phyloP scores from a whole-genome alignment of 1,140 invertebrate species.

The Pygmarrhopalites habei region DNA sequence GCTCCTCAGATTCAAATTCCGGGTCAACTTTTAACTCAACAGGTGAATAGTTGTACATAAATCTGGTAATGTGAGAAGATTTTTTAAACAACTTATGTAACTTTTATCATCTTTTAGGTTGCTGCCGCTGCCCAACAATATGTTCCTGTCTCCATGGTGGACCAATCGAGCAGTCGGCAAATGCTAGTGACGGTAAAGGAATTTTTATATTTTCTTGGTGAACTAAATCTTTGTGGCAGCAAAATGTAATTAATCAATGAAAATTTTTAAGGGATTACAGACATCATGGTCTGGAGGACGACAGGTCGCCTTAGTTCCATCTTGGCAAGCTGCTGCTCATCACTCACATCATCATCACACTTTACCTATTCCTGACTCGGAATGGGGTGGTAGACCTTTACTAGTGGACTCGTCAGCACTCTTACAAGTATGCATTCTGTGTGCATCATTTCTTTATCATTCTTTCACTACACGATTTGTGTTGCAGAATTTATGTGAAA shows the following conservation, averaged over 20 bases:
- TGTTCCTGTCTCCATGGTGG: constrained; percentile 85
- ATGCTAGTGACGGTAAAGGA: constrained; percentile 48
- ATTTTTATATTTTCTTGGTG: too few species aligned
- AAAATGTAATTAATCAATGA: too few species aligned
- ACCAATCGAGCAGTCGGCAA: constrained; percentile 50
- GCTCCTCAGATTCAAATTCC: constrained; percentile 56
- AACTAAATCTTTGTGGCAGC: too few species aligned
- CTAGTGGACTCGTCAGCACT: constrained; percentile 70
- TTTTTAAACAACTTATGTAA: neutral
- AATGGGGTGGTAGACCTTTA: constrained; percentile 68
- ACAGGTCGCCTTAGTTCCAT: constrained; percentile 71
- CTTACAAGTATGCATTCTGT: too few species aligned
- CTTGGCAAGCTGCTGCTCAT: constrained; percentile 70
- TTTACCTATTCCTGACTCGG: constrained; percentile 55
- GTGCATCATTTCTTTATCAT: too few species aligned
- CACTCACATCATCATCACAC: constrained; percentile 44
- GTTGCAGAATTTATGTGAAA: too few species aligned
- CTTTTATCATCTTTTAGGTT: constrained; percentile 42
- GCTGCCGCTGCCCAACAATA: constrained; percentile 63
- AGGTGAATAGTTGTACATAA: constrained; percentile 16
- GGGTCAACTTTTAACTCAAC: constrained; percentile 40
- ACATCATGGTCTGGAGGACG: constrained; percentile 69
- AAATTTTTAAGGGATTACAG: constrained; percentile 58
- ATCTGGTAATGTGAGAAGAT: neutral
- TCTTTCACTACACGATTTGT: too few species aligned